Conservation (phyloP, 2,888 invertebrate species). For the Baccha elongata region DNA sequence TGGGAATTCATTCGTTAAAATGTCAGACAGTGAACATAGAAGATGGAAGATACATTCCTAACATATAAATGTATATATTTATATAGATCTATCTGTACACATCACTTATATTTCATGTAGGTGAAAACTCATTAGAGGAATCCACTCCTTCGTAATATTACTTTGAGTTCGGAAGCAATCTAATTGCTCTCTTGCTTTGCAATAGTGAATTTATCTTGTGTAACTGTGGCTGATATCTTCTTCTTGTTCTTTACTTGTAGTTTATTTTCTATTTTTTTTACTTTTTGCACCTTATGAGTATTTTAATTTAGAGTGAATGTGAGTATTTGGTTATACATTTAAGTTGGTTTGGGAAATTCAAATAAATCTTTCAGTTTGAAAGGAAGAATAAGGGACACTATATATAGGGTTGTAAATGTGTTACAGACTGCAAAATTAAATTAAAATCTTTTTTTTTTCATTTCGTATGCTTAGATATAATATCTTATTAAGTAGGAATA, state of each 20-base stretch:
- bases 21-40: slow-evolving; percentile 48
- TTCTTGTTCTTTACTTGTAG: slow-evolving; percentile 28
- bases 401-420: no score
- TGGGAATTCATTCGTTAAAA: slow-evolving; percentile 67
- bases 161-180: slow-evolving; percentile 26
- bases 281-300: slow-evolving; percentile 22
- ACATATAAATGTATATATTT: not conserved
- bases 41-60: slow-evolving; percentile 26
- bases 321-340: slow-evolving; percentile 15
- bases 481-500: no score
- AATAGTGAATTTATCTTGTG: slow-evolving; percentile 1
- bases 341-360: slow-evolving; percentile 30
- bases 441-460: no score
- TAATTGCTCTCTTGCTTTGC: slow-evolving; percentile 32
- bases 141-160: slow-evolving; percentile 27
- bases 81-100: slow-evolving; percentile 9
- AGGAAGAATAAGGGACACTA: no score
- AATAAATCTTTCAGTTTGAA: slow-evolving; percentile 43
- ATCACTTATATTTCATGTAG: slow-evolving; percentile 65
- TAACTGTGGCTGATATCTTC: slow-evolving; percentile 3
- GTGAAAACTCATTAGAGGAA: slow-evolving; percentile 64
- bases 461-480: no score
- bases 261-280: slow-evolving; percentile 48
- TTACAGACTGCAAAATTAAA: no score
- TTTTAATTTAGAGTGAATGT: slow-evolving; percentile 44